These are phyloP conservation scores for Saimiri boliviensis DNA, from an alignment of 2,113 vertebrate species.

Conservation along the genomic window DNA sequence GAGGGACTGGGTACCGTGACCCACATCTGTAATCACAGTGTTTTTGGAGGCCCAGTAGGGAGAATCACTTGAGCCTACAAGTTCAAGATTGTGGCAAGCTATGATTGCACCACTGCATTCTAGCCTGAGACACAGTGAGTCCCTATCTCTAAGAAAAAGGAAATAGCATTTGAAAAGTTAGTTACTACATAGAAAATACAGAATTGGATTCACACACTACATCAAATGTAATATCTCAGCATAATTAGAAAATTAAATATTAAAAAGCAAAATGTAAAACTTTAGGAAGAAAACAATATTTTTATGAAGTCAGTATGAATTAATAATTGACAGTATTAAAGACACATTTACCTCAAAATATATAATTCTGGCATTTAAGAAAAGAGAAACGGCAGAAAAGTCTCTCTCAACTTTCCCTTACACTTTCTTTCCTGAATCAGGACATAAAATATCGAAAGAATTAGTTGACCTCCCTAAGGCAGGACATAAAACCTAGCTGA, in stretches of 20 bases:
- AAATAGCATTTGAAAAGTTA: neutral
- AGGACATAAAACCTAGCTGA: neutral
- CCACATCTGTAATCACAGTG: neutral
- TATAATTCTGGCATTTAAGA: neutral
- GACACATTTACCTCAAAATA: accelerated
- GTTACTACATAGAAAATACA: neutral
- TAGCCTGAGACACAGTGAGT: neutral
- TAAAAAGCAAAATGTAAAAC: neutral
- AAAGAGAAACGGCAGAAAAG: neutral
- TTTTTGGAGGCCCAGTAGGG: neutral
- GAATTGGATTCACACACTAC: neutral
- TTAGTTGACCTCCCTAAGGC: neutral
- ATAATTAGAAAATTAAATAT: neutral
- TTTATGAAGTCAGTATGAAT: neutral
- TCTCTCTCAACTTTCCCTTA: neutral
- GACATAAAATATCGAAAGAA: neutral
- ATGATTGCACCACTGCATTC: neutral
- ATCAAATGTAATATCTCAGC: neutral
- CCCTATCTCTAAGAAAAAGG: too few species aligned
- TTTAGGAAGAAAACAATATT: neutral
- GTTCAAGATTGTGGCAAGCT: neutral
- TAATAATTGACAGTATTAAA: neutral
- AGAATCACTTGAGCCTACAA: neutral
- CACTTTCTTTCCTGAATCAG: neutral
- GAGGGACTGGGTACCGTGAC: neutral